These are phyloP conservation scores for Autographa pulchrina DNA, from an alignment of 2,888 invertebrate species.

Conservation along the genomic window DNA sequence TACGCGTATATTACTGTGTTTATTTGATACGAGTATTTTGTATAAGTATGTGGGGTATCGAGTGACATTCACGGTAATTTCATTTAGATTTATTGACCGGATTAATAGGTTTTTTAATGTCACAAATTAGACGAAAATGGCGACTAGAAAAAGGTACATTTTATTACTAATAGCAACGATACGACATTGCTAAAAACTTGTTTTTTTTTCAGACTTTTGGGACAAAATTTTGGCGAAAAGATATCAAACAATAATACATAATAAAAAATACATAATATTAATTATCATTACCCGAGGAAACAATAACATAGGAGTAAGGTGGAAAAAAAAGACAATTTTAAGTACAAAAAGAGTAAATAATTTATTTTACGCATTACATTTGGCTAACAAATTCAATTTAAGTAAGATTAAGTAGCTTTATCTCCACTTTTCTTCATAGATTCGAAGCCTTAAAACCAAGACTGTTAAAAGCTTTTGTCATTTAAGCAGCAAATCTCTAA, in stretches of 20 bases:
- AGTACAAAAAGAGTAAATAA: too few relatives aligned
- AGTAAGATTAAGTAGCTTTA: not conserved
- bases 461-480: constrained; percentile 40
- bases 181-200: too few relatives aligned
- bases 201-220: too few relatives aligned
- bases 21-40: not conserved
- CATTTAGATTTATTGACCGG: not conserved
- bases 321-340: too few relatives aligned
- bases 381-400: not conserved
- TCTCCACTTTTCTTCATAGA: not conserved
- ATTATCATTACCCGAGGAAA: too few relatives aligned
- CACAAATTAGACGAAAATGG: not conserved
- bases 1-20: not conserved
- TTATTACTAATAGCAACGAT: too few relatives aligned
- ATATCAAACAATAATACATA: too few relatives aligned
- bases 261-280: too few relatives aligned
- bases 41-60: not conserved
- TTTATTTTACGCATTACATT: not conserved
- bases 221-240: too few relatives aligned
- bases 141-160: too few relatives aligned
- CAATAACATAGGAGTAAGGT: too few relatives aligned
- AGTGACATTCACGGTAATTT: not conserved
- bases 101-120: not conserved
- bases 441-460: constrained; percentile 36
- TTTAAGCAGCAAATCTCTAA: constrained; percentile 38